Percentiles rank a stretch among this genome's conserved stretches.
phyloP scores from a whole-genome alignment of 1,140 invertebrate species.

The Cydia pomonella region DNA sequence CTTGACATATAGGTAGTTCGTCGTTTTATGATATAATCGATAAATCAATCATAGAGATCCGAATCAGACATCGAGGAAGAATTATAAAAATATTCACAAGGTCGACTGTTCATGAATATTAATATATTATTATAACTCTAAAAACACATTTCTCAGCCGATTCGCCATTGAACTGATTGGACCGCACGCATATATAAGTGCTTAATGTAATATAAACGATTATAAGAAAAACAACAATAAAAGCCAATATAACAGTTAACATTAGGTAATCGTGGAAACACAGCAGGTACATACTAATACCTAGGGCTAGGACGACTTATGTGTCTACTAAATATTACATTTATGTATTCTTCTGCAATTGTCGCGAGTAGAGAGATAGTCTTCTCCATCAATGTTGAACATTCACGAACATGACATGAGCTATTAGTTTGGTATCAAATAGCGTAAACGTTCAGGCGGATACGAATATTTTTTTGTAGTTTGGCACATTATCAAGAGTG shows the following conservation, averaged over 20 bases:
- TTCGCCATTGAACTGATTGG: background rate
- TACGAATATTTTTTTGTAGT: background rate
- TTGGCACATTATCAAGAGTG: constrained; percentile 26
- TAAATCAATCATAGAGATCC: constrained; percentile 9
- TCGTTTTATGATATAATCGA: background rate
- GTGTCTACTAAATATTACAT: no score
- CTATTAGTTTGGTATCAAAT: background rate
- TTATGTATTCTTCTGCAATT: no score
- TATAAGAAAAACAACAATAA: background rate
- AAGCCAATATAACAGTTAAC: background rate
- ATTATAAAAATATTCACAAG: constrained; percentile 10
- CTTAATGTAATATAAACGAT: background rate
- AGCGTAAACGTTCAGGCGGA: background rate
- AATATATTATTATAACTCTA: background rate
- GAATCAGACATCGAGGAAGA: constrained; percentile 17
- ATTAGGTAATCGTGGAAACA: background rate
- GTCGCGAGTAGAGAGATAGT: no score
- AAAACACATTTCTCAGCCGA: constrained; percentile 2
- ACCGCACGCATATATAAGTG: background rate
- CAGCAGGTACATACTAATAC: background rate
- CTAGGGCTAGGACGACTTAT: no score
- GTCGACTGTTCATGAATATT: constrained; percentile 9
- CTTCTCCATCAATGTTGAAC: background rate
- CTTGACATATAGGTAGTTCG: background rate
- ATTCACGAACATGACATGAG: background rate